Evolutionary conservation across 1,140 invertebrate genomes (phyloP).

Genomic region (Drosophila funebris): DNA sequence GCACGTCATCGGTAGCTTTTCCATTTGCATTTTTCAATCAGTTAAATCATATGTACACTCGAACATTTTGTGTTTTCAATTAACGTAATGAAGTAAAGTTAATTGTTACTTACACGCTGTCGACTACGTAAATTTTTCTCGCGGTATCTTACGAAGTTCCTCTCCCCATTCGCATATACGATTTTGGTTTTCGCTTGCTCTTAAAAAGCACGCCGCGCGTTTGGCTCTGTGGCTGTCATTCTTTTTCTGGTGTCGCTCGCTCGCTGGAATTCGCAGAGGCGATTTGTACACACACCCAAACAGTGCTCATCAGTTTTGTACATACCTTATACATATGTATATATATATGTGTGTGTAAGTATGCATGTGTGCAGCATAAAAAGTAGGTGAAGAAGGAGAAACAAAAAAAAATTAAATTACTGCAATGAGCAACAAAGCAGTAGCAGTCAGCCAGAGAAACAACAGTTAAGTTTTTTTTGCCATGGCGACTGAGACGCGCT

Average conservation of each 20-base stretch:
- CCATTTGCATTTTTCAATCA: slow-evolving; percentile 45
- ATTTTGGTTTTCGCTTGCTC: slow-evolving; percentile 53
- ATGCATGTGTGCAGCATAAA: slow-evolving; percentile 63
- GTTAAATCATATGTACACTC: slow-evolving; percentile 31
- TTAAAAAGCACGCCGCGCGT: slow-evolving; percentile 41
- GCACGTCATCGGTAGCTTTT: slow-evolving; percentile 57
- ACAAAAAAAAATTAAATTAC: slow-evolving; percentile 59
- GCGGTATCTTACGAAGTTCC: slow-evolving; percentile 26
- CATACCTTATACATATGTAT: slow-evolving; percentile 4
- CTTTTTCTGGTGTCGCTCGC: slow-evolving; percentile 40
- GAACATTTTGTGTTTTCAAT: slow-evolving; percentile 22
- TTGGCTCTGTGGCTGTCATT: slow-evolving; percentile 28
- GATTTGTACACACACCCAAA: slow-evolving; percentile 10
- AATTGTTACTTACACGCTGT: slow-evolving; percentile 55
- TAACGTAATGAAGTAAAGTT: slow-evolving; percentile 35
- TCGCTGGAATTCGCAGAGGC: slow-evolving; percentile 58
- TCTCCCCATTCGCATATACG: slow-evolving; percentile 65
- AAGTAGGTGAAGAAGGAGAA: slow-evolving; percentile 56
- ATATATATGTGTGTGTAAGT: slow-evolving; percentile 30
- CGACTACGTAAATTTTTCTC: slow-evolving; percentile 55
- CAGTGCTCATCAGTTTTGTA: slow-evolving; percentile 2
- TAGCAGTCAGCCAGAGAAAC: slow-evolving; percentile 43
- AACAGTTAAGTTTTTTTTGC: slow-evolving; percentile 64
- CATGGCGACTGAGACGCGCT: slow-evolving; percentile 44
- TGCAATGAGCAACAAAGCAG: slow-evolving; percentile 59